Conservation (phyloP, 2,113 vertebrate genomes). For the Anser brachyrhynchus region DNA sequence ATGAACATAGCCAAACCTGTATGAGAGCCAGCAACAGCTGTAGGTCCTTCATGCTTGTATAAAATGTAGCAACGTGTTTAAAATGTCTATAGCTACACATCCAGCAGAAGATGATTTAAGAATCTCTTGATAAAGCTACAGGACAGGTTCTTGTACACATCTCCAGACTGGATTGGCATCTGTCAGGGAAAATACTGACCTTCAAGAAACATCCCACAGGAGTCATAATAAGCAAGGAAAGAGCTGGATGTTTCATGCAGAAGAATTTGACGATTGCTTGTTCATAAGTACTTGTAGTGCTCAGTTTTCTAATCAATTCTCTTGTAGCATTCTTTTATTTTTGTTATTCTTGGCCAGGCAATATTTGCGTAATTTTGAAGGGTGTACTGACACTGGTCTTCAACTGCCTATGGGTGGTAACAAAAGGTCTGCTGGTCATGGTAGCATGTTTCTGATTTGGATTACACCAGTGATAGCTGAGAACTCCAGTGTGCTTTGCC, state of each 20-base stretch:
- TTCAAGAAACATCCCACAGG: neutral
- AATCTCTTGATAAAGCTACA: neutral
- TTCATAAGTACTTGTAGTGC: neutral
- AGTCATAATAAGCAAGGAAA: neutral
- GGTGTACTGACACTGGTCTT: neutral
- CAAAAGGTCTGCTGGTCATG: neutral
- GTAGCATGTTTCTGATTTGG: neutral
- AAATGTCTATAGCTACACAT: neutral
- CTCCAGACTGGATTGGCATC: neutral
- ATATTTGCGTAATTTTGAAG: neutral
- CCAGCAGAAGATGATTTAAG: neutral
- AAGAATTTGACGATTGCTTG: neutral
- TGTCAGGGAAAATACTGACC: neutral
- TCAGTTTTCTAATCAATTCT: neutral
- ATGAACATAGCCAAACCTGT: neutral
- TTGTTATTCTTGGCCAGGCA: neutral
- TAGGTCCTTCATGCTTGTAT: neutral
- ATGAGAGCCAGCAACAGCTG: neutral
- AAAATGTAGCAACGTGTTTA: neutral
- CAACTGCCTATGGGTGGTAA: neutral
- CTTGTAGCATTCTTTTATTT: neutral
- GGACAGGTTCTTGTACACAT: neutral
- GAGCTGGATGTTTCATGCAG: neutral
- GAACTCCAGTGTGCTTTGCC: neutral
- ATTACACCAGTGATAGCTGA: neutral